These are phyloP conservation scores for Choreutis nemorana DNA, from an alignment of 2,888 invertebrate genomes.

Conservation along the genomic window DNA sequence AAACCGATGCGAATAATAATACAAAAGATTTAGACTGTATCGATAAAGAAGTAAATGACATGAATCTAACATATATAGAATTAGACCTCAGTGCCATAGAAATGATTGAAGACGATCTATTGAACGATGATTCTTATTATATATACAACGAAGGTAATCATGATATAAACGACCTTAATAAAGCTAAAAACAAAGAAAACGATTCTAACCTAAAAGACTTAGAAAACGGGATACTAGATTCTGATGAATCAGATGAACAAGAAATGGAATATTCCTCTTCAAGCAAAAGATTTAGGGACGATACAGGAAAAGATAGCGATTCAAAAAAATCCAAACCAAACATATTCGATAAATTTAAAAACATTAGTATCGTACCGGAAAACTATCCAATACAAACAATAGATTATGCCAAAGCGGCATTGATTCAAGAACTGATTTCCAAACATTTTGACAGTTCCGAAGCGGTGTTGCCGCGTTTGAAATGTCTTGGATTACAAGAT, in stretches of 20 bases:
- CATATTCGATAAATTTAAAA: slow-evolving; percentile 4
- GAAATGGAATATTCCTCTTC: slow-evolving; percentile 5
- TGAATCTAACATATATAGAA: too few relatives aligned
- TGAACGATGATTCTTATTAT: too few relatives aligned
- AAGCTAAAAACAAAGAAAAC: neutral
- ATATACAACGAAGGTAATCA: too few relatives aligned
- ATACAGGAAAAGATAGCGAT: neutral
- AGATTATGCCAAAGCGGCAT: slow-evolving; percentile 9
- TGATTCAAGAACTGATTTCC: slow-evolving; percentile 18
- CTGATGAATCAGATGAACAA: slow-evolving; percentile 4
- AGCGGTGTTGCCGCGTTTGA: slow-evolving; percentile 21
- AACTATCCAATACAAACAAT: slow-evolving; percentile 14
- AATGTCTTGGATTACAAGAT: slow-evolving; percentile 31
- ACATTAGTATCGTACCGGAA: slow-evolving; percentile 15
- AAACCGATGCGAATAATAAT: too few relatives aligned
- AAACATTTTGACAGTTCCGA: slow-evolving; percentile 15
- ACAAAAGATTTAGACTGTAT: too few relatives aligned
- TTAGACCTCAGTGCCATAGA: too few relatives aligned
- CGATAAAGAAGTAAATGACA: too few relatives aligned
- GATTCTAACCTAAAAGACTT: neutral
- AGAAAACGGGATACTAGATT: neutral
- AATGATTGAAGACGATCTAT: too few relatives aligned
- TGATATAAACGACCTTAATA: neutral
- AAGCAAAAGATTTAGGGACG: slow-evolving; percentile 6
- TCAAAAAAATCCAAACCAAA: neutral